Percentiles rank a stretch among this genome's conserved stretches.
Evolutionary conservation across 2,113 vertebrate species (phyloP).

Genomic region (Phyllopteryx taeniolatus): DNA sequence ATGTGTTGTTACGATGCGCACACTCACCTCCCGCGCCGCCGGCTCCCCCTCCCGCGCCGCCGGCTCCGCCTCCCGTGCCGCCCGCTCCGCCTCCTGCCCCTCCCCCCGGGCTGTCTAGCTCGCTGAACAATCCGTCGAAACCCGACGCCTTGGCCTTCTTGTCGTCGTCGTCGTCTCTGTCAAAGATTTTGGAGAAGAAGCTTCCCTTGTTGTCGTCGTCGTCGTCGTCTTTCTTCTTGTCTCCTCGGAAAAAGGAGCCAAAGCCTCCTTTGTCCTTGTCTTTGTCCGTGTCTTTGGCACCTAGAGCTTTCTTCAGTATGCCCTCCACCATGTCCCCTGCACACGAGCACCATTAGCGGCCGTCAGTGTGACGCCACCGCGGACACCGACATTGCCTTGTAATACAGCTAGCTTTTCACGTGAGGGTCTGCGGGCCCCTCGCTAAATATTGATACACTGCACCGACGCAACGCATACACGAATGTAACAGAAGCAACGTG

Average conservation of each 20-base stretch:
- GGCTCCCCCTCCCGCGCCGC: fast-evolving
- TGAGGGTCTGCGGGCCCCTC: no score
- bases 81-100: neutral
- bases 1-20: neutral
- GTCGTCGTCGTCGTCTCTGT: conserved; percentile 12
- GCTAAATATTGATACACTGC: no score
- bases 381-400: no score
- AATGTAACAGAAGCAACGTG: no score
- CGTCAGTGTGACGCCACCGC: neutral
- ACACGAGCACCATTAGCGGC: neutral
- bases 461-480: no score
- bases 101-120: conserved; percentile 9
- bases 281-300: conserved; percentile 10
- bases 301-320: conserved; percentile 30
- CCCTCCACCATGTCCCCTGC: conserved; percentile 54
- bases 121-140: conserved; percentile 47
- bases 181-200: conserved; percentile 38
- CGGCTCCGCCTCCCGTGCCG: neutral
- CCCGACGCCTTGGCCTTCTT: conserved; percentile 21
- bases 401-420: no score
- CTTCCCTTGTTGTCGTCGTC: conserved; percentile 19
- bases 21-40: conserved; percentile 26
- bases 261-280: conserved; percentile 18
- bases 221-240: conserved; percentile 9
- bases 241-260: neutral